Conservation (phyloP, 2,113 vertebrate genomes). For the Puntigrus tetrazona region DNA sequence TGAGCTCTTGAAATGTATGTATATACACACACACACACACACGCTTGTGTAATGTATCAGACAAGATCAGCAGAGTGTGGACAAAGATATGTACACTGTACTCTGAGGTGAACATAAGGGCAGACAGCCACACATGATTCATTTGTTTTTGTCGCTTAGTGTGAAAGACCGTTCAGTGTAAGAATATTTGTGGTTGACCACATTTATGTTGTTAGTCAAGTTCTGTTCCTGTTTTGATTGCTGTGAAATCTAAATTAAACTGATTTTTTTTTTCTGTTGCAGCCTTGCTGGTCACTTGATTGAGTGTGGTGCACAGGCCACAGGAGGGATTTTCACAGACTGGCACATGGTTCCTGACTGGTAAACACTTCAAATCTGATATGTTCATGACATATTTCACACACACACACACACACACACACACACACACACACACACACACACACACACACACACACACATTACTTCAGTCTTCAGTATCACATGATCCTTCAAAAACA, state of each 20-base stretch:
- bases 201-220: not conserved
- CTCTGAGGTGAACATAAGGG: not conserved
- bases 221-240: not conserved
- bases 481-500: not conserved
- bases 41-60: not conserved
- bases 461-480: not conserved
- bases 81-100: not conserved
- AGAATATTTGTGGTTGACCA: slow-evolving; percentile 5
- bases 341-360: slow-evolving; percentile 84
- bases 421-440: too few species aligned
- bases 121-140: not conserved
- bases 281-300: slow-evolving; percentile 87
- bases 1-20: not conserved
- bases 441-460: too few species aligned
- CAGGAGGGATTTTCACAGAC: slow-evolving; percentile 88
- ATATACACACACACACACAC: not conserved
- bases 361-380: slow-evolving; percentile 65
- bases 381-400: not conserved
- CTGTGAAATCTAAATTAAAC: not conserved
- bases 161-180: not conserved
- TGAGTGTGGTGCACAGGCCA: slow-evolving; percentile 86
- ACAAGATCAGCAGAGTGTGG: not conserved
- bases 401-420: too few species aligned
- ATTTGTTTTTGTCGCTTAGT: not conserved
- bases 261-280: not conserved